Base-by-base conservation (phyloP, 2,797 vertebrate genomes). In the Novumbra hubbsi region DNA sequence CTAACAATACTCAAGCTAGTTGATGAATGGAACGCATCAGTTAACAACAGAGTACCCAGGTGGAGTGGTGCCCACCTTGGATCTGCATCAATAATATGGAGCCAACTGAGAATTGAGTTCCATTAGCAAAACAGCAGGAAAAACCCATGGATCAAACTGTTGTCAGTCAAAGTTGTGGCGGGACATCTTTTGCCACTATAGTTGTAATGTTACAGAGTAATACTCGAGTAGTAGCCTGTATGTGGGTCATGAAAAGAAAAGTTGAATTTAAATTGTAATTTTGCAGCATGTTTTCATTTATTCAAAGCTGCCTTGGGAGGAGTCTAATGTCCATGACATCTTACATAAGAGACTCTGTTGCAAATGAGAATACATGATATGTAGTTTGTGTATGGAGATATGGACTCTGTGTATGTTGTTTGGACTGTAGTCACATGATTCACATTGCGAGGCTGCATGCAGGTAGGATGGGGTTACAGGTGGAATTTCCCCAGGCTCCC, bases 401-500 rank as follows among this genome's bases (percentile, higher is more conserved):
- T 48, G 16, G 65, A 73, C 32, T 45, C 79, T 8, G 38, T 64
- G 83, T 80, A 83, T 81, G 73, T 79, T n/a, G 41, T 77, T 27
- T 74, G 52, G 4, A 76, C 16, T 74, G 52, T 4, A 76, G 86
- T 89, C 88, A 90, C 84, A 87, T 88, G 88, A 70, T 75, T 76
- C 38, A 69, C 49, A 45, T 57, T 83, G 84, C 85, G 78, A 76
- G 70, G 49, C 72, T 80, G 76, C 80, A 76, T 71, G 73, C 73
- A 73, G 79, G 76, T 52, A 65, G 74, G 85, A 81, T 74, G 81
- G 87, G 78, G 85, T 80, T 84, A 83, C 87, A 91, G 91, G 86
- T 92, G 91, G 91, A 93, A 92, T 91, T 92, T 91, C 91, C 91
- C 91, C 78, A 2, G 49, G 81, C 81, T 89, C 89, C 70, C 78